Conservation (phyloP, 2,113 vertebrate species). For the Ochotona princeps region DNA sequence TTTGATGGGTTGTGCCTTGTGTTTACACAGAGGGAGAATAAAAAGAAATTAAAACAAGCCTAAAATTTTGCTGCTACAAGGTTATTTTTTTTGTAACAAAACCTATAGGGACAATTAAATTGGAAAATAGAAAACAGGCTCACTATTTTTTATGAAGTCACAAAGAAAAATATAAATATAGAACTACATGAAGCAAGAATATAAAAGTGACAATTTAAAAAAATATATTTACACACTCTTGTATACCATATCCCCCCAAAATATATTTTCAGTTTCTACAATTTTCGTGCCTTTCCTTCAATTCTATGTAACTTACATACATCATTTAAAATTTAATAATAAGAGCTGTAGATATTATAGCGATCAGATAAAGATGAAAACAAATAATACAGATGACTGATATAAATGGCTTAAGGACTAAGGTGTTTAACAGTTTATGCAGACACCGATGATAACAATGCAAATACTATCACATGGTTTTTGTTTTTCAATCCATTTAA, state of each 20-base stretch:
- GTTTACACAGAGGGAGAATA: conserved; percentile 63
- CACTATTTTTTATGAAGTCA: conserved; percentile 48
- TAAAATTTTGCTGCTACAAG: conserved; percentile 43
- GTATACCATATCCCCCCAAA: background rate
- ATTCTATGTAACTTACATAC: background rate
- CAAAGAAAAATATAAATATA: conserved; percentile 53
- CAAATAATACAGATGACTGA: conserved; percentile 44
- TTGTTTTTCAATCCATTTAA: conserved; percentile 59
- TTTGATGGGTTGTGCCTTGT: conserved; percentile 46
- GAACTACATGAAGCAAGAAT: conserved; percentile 2
- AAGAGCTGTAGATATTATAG: background rate
- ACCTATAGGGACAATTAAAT: conserved; percentile 35
- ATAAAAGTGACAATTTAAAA: background rate
- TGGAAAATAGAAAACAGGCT: conserved; percentile 24
- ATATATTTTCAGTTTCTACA: background rate
- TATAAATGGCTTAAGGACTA: conserved; percentile 61
- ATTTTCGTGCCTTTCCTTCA: conserved; percentile 1
- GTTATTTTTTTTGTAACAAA: conserved; percentile 58
- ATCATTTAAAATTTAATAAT: background rate
- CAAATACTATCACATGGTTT: conserved; percentile 53
- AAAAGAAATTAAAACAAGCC: conserved; percentile 66
- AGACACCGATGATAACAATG: conserved; percentile 62
- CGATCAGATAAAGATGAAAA: conserved; percentile 47
- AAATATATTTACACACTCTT: background rate
- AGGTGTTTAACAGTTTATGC: background rate